phyloP scores from a whole-genome alignment of 2,888 invertebrate species.

The Agapostemon virescens region DNA sequence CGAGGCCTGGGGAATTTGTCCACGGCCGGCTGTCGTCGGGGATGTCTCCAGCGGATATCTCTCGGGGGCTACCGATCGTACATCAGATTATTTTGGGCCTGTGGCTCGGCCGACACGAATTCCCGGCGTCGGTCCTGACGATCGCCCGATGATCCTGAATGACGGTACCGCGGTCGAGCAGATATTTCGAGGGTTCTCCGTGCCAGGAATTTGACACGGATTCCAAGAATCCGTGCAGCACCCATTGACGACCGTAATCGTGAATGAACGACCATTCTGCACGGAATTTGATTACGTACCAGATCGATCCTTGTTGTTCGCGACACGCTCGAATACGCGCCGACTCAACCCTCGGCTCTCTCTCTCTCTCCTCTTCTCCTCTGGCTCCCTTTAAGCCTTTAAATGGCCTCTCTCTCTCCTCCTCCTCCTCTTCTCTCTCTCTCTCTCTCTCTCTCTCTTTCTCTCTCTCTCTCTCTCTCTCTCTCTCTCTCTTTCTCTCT shows the following conservation, averaged over 20 bases:
- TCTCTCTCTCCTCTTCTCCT: neutral
- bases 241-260: conserved; percentile 47
- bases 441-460: too few relatives aligned
- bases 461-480: neutral
- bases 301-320: conserved; percentile 32
- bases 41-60: conserved; percentile 26
- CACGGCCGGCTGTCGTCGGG: conserved; percentile 26
- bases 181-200: conserved; percentile 39
- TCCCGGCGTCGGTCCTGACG: conserved; percentile 24
- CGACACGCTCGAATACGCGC: neutral
- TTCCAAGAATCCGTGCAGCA: conserved; percentile 47
- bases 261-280: conserved; percentile 41
- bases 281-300: conserved; percentile 42
- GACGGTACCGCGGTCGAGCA: conserved; percentile 27
- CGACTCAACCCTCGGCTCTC: neutral
- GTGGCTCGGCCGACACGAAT: conserved; percentile 28
- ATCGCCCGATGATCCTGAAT: conserved; percentile 37
- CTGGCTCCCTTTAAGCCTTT: neutral
- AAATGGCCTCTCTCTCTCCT: neutral
- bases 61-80: conserved; percentile 42
- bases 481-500: too few relatives aligned
- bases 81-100: conserved; percentile 45
- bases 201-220: conserved; percentile 54
- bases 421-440: neutral
- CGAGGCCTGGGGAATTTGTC: conserved; percentile 34